Evolutionary conservation across 2,888 invertebrate species (phyloP).

Genomic region (Epirrhoe tristata): DNA sequence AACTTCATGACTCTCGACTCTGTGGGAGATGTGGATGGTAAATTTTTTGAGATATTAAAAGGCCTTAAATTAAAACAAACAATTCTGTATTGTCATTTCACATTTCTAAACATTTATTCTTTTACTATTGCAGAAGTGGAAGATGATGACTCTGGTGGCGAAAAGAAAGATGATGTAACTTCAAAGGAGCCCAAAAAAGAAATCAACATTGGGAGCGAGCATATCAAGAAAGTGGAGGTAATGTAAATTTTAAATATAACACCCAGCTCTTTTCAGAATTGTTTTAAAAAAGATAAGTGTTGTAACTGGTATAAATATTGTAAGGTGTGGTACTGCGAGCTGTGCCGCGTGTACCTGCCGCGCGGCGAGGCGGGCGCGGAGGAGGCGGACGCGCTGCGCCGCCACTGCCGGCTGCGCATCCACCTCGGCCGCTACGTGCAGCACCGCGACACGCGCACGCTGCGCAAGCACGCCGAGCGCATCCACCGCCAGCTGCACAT

Average conservation of each 20-base stretch:
- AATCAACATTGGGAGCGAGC: conserved; percentile 91
- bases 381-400: conserved; percentile 86
- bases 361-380: conserved; percentile 80
- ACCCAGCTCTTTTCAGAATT: background rate
- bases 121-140: conserved; percentile 83
- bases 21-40: conserved; percentile 93
- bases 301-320: background rate
- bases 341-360: conserved; percentile 91
- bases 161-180: conserved; percentile 83
- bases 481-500: conserved; percentile 86
- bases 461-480: conserved; percentile 89
- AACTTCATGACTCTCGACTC: conserved; percentile 96
- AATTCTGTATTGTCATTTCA: too few species aligned
- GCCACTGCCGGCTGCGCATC: conserved; percentile 90
- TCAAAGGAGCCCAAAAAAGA: conserved; percentile 87
- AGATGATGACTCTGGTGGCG: conserved; percentile 85
- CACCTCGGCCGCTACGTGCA: conserved; percentile 92
- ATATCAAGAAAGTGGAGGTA: conserved; percentile 91
- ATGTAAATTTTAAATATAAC: background rate
- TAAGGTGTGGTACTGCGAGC: conserved; percentile 89
- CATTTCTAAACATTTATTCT: too few species aligned
- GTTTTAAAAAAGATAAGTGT: background rate
- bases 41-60: conserved; percentile 39
- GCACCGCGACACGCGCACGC: conserved; percentile 90
- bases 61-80: too few species aligned